These are phyloP conservation scores for Choreutis nemorana DNA, from an alignment of 2,888 invertebrate species.

Conservation along the genomic window DNA sequence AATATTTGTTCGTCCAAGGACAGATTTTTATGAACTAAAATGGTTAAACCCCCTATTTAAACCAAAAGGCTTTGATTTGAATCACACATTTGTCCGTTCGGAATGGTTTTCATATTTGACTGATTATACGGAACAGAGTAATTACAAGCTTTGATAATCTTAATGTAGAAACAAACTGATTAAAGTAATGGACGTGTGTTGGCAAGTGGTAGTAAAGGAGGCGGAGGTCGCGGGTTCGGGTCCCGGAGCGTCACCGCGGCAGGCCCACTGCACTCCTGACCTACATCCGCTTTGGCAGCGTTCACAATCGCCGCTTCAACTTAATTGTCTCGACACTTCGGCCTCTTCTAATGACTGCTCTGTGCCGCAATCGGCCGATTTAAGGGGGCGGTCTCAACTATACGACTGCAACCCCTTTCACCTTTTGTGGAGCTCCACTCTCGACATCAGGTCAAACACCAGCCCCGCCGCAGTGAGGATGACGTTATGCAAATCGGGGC, in stretches of 20 bases:
- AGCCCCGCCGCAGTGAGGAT: constrained; percentile 35
- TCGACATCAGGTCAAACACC: constrained; percentile 29
- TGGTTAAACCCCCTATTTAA: too few species aligned
- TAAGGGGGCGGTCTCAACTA: constrained; percentile 23
- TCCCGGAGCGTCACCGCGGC: constrained; percentile 41
- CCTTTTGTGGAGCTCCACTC: constrained; percentile 20
- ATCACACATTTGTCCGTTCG: too few species aligned
- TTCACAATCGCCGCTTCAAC: constrained; percentile 64
- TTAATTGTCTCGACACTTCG: constrained; percentile 65
- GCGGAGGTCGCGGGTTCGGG: constrained; percentile 32
- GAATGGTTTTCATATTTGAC: too few species aligned
- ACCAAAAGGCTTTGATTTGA: too few species aligned
- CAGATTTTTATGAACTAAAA: too few species aligned
- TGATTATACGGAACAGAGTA: too few species aligned
- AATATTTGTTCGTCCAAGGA: too few species aligned
- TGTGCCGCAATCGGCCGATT: constrained; percentile 22
- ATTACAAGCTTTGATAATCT: too few species aligned
- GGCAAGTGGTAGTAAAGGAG: constrained; percentile 30
- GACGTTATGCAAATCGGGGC: constrained; percentile 40
- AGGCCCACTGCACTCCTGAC: constrained; percentile 58
- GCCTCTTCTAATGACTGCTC: constrained; percentile 60
- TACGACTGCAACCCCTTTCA: constrained; percentile 31
- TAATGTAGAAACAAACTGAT: too few species aligned
- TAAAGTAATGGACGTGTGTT: constrained; percentile 22
- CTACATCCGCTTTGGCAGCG: constrained; percentile 65